A percentile compares a stretch with the other conserved stretches of the same genome.
Evolutionary conservation across 2,888 invertebrate genomes (phyloP).

Genomic region (Agapostemon virescens): DNA sequence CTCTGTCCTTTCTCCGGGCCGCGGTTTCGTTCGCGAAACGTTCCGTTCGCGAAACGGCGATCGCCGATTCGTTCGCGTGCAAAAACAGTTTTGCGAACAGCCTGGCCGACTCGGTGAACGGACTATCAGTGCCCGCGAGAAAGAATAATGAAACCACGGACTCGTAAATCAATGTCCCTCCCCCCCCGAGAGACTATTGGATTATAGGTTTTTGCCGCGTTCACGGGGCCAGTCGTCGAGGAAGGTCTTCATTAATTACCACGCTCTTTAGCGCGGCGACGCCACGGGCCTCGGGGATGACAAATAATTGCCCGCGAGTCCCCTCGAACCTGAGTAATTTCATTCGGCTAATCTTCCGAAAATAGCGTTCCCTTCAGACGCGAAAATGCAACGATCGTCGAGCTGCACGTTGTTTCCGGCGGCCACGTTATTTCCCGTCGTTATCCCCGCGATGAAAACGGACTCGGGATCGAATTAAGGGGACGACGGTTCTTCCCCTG

Average conservation of each 20-base stretch:
- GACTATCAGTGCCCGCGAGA: slow-evolving; percentile 13
- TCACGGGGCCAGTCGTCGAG: slow-evolving; percentile 14
- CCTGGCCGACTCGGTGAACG: too few relatives aligned
- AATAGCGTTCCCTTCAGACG: background rate
- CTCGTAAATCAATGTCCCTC: slow-evolving; percentile 65
- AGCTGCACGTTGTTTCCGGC: background rate
- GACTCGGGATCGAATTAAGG: background rate
- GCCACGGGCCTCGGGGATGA: background rate
- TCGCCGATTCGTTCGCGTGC: slow-evolving; percentile 41
- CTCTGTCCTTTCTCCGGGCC: background rate
- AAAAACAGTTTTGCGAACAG: too few relatives aligned
- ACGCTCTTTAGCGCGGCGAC: slow-evolving; percentile 37
- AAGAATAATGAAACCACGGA: slow-evolving; percentile 62
- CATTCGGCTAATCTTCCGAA: background rate
- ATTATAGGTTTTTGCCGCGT: slow-evolving; percentile 58
- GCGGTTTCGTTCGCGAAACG: slow-evolving; percentile 9
- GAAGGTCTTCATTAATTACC: slow-evolving; percentile 62
- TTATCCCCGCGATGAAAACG: background rate
- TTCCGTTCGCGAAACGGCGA: background rate
- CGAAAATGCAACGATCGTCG: background rate
- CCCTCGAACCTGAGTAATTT: background rate
- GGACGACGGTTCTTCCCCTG: background rate
- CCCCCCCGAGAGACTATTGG: slow-evolving; percentile 53
- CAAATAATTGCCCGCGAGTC: slow-evolving; percentile 21
- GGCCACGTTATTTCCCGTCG: background rate